Evolutionary conservation across 2,113 vertebrate genomes (phyloP), one percentile per base, ranked within the genome.

Genomic region (Lagopus muta): DNA sequence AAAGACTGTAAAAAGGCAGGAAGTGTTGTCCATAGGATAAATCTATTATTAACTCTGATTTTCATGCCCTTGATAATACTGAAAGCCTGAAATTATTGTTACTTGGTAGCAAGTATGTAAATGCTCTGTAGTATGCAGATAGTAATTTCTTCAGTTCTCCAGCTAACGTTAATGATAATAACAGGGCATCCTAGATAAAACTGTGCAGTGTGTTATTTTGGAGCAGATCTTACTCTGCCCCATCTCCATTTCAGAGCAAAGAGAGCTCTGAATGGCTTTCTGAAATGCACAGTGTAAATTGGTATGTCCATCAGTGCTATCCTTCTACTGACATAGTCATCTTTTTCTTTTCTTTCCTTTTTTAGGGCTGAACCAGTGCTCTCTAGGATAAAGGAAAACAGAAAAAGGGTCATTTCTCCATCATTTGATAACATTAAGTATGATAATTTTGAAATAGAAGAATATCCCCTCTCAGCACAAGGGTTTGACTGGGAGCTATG

Each of bases 371-470:
- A 99, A 95, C 99, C 99, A 5, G 98, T 99, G 57, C 99, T 99
- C 57, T 97, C 97, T 62, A 98, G 99, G 89, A 99, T 99, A 96
- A 98, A 99, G 95, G 99, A 99, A 95, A 98, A 99, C 97, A 98
- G 99, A 94, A 99, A 98, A 8, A 98, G 99, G 80, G 98, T 99
- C 10, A 98, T 99, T 96, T 99, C 99, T 7, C 99, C 99, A 5
- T 99, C 99, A 5, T 99, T 99, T 19, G 99, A 99, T 96, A 99
- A 99, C 96, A 99, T 99, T 95, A 99, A 99, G 88, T 99, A 99
- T 28, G 99, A 99, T 96, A 99, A 98, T 40, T 99, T 99, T 96
- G 99, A 99, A 97, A 98, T 99, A 88, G 98, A 99, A 93, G 99
- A 99, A 93, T 99, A 99, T 89, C 99, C 99, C 1, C 97, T 99